phyloP scores from a whole-genome alignment of 2,113 vertebrate species.

The Lepus europaeus region DNA sequence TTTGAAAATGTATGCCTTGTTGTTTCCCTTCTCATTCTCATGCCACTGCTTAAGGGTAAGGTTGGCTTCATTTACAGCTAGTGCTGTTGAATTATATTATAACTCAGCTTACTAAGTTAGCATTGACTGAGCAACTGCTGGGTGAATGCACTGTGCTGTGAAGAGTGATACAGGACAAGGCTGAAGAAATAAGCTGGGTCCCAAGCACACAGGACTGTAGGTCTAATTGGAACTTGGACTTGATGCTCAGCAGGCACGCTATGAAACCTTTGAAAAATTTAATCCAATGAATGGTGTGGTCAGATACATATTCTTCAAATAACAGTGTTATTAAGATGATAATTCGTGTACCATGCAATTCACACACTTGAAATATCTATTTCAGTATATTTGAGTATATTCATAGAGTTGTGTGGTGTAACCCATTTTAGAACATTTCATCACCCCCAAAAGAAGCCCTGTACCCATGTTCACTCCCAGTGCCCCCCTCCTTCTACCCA shows the following conservation, averaged over 20 bases:
- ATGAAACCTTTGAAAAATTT: not conserved
- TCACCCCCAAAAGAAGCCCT: not conserved
- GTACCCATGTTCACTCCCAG: not conserved
- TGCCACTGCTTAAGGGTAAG: not conserved
- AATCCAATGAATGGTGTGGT: not conserved
- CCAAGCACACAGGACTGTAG: no score
- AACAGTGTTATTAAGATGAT: not conserved
- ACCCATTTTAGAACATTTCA: not conserved
- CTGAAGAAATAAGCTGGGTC: not conserved
- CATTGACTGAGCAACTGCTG: not conserved
- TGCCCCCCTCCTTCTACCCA: not conserved
- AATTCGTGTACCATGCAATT: not conserved
- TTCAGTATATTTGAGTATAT: not conserved
- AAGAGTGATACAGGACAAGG: not conserved
- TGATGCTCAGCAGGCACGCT: not conserved
- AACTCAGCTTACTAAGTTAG: not conserved
- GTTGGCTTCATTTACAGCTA: not conserved
- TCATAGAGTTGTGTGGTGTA: not conserved
- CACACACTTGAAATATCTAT: not conserved
- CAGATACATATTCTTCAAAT: not conserved
- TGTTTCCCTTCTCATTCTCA: not conserved
- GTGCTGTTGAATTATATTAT: not conserved
- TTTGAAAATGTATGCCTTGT: not conserved
- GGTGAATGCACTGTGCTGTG: rapidly evolving
- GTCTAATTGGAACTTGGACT: not conserved